A percentile compares a stretch with the other conserved stretches of the same genome.
Evolutionary conservation across 2,888 invertebrate genomes (phyloP).

Genomic region (Trichopoda pennipes): DNA sequence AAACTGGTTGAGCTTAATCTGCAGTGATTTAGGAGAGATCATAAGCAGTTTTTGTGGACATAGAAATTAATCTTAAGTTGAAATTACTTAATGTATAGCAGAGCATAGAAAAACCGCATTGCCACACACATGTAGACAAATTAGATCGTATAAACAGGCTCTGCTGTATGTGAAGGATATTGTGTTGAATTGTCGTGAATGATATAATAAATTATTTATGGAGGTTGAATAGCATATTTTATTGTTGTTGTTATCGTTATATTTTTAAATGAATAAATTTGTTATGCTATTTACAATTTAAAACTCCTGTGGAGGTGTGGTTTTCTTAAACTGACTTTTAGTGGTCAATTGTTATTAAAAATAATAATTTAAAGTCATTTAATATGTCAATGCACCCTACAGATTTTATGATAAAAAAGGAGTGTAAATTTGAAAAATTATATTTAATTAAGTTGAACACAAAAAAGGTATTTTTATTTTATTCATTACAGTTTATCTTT

Average conservation of each 20-base stretch:
- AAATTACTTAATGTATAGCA: constrained; percentile 19
- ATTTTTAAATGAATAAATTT: background rate
- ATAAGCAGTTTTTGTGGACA: constrained; percentile 59
- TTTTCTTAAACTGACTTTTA: constrained; percentile 53
- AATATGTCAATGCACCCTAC: constrained; percentile 44
- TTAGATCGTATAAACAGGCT: constrained; percentile 24
- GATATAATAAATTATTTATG: constrained; percentile 55
- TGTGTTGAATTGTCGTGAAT: constrained; percentile 54
- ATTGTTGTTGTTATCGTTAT: constrained; percentile 7
- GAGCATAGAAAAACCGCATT: background rate
- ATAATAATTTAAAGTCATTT: constrained; percentile 19
- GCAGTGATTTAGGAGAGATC: constrained; percentile 62
- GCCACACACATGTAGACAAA: constrained; percentile 27
- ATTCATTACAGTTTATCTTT: too few species aligned
- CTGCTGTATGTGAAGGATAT: constrained; percentile 50
- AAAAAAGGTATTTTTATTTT: too few species aligned
- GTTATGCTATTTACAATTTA: constrained; percentile 5
- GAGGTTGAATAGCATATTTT: constrained; percentile 19
- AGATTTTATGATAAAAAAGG: background rate
- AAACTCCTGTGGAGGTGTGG: constrained; percentile 63
- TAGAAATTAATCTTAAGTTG: constrained; percentile 61
- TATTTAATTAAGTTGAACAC: too few species aligned
- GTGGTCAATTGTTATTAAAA: constrained; percentile 54
- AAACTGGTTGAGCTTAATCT: constrained; percentile 59
- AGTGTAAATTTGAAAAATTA: too few species aligned